These are phyloP conservation scores for Ophiodon elongatus DNA, from an alignment of 2,113 vertebrate species.

Conservation along the genomic window DNA sequence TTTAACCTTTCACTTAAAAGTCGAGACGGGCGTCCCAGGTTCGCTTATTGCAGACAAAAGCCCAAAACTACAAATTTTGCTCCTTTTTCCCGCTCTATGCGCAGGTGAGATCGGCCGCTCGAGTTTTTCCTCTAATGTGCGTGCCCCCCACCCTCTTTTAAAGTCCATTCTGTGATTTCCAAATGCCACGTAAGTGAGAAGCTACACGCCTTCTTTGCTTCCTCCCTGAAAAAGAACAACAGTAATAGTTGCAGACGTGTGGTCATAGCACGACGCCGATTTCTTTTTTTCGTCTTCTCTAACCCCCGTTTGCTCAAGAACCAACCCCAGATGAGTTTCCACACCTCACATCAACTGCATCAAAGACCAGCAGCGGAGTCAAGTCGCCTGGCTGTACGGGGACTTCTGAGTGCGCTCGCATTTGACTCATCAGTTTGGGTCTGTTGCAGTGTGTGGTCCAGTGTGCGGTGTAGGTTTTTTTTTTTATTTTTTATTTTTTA, in stretches of 20 bases:
- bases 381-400: slow-evolving; percentile 41
- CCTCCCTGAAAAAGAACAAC: slow-evolving; percentile 24
- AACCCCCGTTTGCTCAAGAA: slow-evolving; percentile 17
- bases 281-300: not conserved
- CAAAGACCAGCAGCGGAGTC: slow-evolving; percentile 44
- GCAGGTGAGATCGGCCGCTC: not conserved
- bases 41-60: slow-evolving; percentile 51
- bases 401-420: slow-evolving; percentile 41
- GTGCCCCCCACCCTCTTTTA: not conserved
- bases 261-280: slow-evolving; percentile 18
- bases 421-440: slow-evolving; percentile 74
- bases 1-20: slow-evolving; percentile 12
- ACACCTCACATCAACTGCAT: slow-evolving; percentile 34
- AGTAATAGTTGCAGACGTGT: slow-evolving; percentile 17
- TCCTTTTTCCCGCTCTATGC: slow-evolving; percentile 24
- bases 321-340: slow-evolving; percentile 37
- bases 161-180: slow-evolving; percentile 30
- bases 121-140: slow-evolving; percentile 6
- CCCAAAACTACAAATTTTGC: not conserved
- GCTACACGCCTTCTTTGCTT: slow-evolving; percentile 14
- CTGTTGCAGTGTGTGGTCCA: slow-evolving; percentile 54
- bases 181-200: slow-evolving; percentile 35
- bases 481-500: slow-evolving; percentile 50
- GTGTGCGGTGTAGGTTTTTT: slow-evolving; percentile 47
- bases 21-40: slow-evolving; percentile 13